Evolutionary conservation across 2,797 vertebrate genomes (phyloP).

Genomic region (Pangasius djambal): DNA sequence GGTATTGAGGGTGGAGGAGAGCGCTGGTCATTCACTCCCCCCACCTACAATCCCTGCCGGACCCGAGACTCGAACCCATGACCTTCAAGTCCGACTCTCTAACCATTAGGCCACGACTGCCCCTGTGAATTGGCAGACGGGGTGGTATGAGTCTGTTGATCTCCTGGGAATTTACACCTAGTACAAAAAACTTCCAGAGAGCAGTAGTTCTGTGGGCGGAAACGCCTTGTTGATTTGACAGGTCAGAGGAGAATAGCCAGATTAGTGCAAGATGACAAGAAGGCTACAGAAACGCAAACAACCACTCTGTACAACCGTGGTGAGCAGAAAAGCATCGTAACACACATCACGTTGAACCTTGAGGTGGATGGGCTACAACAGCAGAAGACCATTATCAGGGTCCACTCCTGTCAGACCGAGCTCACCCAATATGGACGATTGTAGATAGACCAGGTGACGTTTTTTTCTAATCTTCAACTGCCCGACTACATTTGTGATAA

Average conservation of each 20-base stretch:
- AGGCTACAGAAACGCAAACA: neutral
- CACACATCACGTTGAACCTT: no score
- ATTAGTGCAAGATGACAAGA: neutral
- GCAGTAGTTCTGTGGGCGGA: neutral
- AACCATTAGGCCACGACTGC: no score
- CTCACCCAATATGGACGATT: neutral
- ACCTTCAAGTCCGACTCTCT: no score
- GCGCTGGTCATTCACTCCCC: no score
- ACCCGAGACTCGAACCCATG: no score
- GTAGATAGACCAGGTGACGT: neutral
- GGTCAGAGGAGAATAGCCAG: neutral
- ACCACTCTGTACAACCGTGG: neutral
- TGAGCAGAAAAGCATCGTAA: neutral
- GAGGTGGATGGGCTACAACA: neutral
- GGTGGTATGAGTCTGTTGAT: no score
- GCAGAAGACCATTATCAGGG: neutral
- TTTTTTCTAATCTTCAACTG: neutral
- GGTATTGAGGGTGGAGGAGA: no score
- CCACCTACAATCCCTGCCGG: no score
- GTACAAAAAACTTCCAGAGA: no score
- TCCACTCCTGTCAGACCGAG: neutral
- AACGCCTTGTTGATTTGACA: neutral
- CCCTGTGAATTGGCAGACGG: no score
- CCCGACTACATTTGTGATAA: no score
- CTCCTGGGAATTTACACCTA: no score